Evolutionary conservation across 2,888 invertebrate species (phyloP), one percentile per base, ranked within the genome.

Genomic region (Platerodrilus igneus): DNA sequence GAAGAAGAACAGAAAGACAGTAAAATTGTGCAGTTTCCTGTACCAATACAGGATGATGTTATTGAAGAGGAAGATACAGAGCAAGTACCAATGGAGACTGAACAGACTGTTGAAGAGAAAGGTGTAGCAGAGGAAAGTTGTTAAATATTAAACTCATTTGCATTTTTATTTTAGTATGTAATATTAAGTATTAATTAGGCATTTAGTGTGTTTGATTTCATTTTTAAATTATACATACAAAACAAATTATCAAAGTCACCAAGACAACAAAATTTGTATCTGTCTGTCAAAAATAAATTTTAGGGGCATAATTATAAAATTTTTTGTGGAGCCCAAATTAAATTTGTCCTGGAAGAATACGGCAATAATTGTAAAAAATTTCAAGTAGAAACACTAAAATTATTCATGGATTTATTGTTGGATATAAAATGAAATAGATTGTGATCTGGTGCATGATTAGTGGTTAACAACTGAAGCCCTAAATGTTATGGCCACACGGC

Each of bases 401-500:
- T n/a, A n/a, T n/a, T n/a, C n/a, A n/a, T n/a, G n/a, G n/a, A n/a
- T n/a, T n/a, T n/a, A n/a, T n/a, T n/a, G n/a, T n/a, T n/a, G n/a
- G n/a, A n/a, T n/a, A n/a, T n/a, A n/a, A n/a, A n/a, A n/a, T n/a
- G n/a, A n/a, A n/a, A n/a, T n/a, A n/a, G n/a, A n/a, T n/a, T n/a
- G n/a, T n/a, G n/a, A n/a, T n/a, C n/a, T n/a, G n/a, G n/a, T n/a
- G n/a, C n/a, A n/a, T n/a, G n/a, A n/a, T n/a, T n/a, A n/a, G n/a
- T n/a, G n/a, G n/a, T n/a, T n/a, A n/a, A n/a, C n/a, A n/a, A n/a
- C n/a, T n/a, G n/a, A n/a, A n/a, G n/a, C n/a, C n/a, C n/a, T n/a
- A n/a, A n/a, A n/a, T n/a, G n/a, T 69, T 66, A 83, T 83, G 83
- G 81, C 80, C 75, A 76, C 78, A 73, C 77, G 77, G 71, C 74